A percentile compares a stretch with the other conserved stretches of the same genome.
Evolutionary conservation across 2,888 invertebrate genomes (phyloP).

Genomic region (Perdita meconis): DNA sequence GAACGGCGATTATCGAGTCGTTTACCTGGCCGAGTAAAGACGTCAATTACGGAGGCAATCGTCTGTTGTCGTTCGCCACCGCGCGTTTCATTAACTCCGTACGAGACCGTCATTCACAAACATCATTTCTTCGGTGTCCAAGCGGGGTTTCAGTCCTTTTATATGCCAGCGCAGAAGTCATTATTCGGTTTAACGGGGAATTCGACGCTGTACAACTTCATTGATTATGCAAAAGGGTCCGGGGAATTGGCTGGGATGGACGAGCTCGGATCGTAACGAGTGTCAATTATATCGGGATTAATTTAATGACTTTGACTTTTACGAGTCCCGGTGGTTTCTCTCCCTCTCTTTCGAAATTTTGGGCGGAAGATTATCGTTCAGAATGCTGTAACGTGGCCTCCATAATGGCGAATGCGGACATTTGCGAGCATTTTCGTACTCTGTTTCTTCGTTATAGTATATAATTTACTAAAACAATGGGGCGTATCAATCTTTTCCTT

Average conservation of each 20-base stretch:
- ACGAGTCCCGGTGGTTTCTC: slow-evolving; percentile 20
- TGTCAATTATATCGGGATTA: slow-evolving; percentile 61
- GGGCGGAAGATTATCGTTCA: slow-evolving; percentile 1
- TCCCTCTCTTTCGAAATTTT: slow-evolving; percentile 3
- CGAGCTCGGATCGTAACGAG: slow-evolving; percentile 30
- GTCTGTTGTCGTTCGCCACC: slow-evolving; percentile 23
- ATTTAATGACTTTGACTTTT: slow-evolving; percentile 55
- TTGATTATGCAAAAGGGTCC: slow-evolving; percentile 58
- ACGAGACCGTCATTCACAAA: slow-evolving; percentile 55
- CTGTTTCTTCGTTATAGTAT: too few species aligned
- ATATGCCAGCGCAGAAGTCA: slow-evolving; percentile 32
- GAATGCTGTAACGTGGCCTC: too few species aligned
- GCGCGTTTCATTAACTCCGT: slow-evolving; percentile 69
- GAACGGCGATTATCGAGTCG: slow-evolving; percentile 30
- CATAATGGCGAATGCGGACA: too few species aligned
- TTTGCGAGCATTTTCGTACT: too few species aligned
- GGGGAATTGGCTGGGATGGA: slow-evolving; percentile 12
- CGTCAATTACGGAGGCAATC: slow-evolving; percentile 51
- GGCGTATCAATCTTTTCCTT: too few species aligned
- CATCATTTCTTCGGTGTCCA: slow-evolving; percentile 35
- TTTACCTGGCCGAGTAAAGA: slow-evolving; percentile 26
- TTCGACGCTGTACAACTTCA: slow-evolving; percentile 50
- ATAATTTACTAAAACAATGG: too few species aligned
- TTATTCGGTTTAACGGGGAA: slow-evolving; percentile 51
- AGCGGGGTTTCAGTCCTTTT: slow-evolving; percentile 20